phyloP scores from a whole-genome alignment of 2,113 vertebrate species.

The Sphaerodactylus townsendi region DNA sequence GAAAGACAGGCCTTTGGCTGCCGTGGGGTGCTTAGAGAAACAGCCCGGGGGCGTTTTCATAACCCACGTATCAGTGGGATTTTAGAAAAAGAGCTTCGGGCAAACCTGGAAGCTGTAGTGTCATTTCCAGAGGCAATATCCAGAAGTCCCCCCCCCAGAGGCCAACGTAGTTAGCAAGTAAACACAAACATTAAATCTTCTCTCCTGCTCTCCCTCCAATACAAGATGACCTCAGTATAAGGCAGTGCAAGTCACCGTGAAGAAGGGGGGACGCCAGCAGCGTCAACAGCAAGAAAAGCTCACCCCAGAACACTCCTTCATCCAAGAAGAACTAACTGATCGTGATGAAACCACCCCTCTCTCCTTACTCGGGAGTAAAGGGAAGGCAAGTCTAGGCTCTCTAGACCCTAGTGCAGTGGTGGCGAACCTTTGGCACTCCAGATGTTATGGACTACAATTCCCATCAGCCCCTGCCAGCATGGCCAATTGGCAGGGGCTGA shows the following conservation, averaged over 20 bases:
- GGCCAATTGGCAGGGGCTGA: too few species aligned
- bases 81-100: not conserved
- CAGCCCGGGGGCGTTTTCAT: too few species aligned
- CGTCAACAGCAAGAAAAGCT: not conserved
- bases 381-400: not conserved
- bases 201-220: not conserved
- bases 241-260: not conserved
- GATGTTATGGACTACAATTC: too few species aligned
- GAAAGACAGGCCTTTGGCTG: not conserved
- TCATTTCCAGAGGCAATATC: not conserved
- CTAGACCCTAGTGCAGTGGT: too few species aligned
- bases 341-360: too few species aligned
- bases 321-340: not conserved
- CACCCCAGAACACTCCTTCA: not conserved
- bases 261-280: too few species aligned
- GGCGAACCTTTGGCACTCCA: too few species aligned
- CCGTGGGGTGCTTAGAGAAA: too few species aligned
- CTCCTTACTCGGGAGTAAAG: too few species aligned
- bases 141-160: too few species aligned
- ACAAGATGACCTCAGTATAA: not conserved
- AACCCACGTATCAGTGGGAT: not conserved
- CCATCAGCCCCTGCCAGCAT: too few species aligned
- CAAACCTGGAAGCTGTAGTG: not conserved
- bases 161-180: not conserved
- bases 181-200: not conserved